Percentiles rank a stretch among this genome's conserved stretches.
Evolutionary conservation across 2,113 vertebrate species (phyloP).

Genomic region (Festucalex cinctus): DNA sequence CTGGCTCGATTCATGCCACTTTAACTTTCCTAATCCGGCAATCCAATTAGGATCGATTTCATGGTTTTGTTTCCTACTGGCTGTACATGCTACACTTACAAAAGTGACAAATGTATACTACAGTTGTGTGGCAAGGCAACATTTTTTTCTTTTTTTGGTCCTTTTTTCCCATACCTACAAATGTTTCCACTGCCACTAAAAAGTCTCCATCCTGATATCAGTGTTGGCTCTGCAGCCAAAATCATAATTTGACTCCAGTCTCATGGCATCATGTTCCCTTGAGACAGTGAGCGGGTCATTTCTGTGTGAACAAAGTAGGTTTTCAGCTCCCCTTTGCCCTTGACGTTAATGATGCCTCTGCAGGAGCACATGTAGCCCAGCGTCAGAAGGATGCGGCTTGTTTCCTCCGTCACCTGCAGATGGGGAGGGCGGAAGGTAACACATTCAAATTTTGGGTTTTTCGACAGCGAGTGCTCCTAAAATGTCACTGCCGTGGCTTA

Average conservation of each 20-base stretch:
- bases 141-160: slow-evolving; percentile 24
- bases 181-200: slow-evolving; percentile 6
- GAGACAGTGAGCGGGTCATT: slow-evolving; percentile 91
- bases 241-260: slow-evolving; percentile 4
- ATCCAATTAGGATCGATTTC: slow-evolving; percentile 29
- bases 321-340: slow-evolving; percentile 95
- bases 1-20: neutral
- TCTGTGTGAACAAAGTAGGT: slow-evolving; percentile 96
- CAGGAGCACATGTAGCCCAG: slow-evolving; percentile 93
- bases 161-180: slow-evolving; percentile 4
- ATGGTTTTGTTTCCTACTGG: slow-evolving; percentile 27
- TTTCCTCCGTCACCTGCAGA: slow-evolving; percentile 88
- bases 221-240: slow-evolving; percentile 10
- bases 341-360: slow-evolving; percentile 94
- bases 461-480: too few species aligned
- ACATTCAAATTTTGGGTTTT: neutral
- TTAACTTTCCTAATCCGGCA: slow-evolving; percentile 22
- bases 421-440: slow-evolving; percentile 12
- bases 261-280: slow-evolving; percentile 76
- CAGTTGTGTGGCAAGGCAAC: slow-evolving; percentile 40
- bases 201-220: slow-evolving; percentile 19
- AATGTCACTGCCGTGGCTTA: too few species aligned
- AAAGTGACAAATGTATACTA: slow-evolving; percentile 58
- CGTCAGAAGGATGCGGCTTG: slow-evolving; percentile 80
- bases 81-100: slow-evolving; percentile 53